Conservation (phyloP, 2,888 invertebrate species). For the Diplazon laetatorius region DNA sequence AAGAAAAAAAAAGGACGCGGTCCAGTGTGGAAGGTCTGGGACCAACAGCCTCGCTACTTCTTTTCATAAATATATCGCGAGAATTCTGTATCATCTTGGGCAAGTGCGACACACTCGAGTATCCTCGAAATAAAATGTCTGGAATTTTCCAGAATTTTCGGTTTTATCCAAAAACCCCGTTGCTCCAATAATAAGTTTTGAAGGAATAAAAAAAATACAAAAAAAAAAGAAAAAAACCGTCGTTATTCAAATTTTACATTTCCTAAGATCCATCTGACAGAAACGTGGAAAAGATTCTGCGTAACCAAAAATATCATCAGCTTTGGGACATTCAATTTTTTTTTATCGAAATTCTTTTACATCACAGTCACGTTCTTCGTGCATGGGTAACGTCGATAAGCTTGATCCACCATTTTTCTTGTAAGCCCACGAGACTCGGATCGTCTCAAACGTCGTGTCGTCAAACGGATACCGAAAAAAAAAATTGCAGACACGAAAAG, state of each 20-base stretch:
- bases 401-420: constrained; percentile 32
- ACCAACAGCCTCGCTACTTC: constrained; percentile 27
- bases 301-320: constrained; percentile 25
- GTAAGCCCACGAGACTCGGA: constrained; percentile 25
- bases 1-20: constrained; percentile 25
- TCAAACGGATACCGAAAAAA: not conserved
- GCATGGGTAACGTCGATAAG: not conserved
- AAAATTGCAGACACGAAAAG: too few species aligned
- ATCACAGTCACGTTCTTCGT: constrained; percentile 9
- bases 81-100: constrained; percentile 29
- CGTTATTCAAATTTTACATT: too few species aligned
- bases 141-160: not conserved
- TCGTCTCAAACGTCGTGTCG: constrained; percentile 11
- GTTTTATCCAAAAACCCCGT: constrained; percentile 8
- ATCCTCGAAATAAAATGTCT: constrained; percentile 1
- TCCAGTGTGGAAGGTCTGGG: constrained; percentile 29
- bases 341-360: constrained; percentile 17
- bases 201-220: too few species aligned
- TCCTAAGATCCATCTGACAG: too few species aligned
- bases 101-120: constrained; percentile 7
- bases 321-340: constrained; percentile 25
- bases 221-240: too few species aligned
- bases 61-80: constrained; percentile 8
- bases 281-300: not conserved
- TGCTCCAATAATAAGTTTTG: not conserved